Base-by-base conservation (phyloP, 2,797 vertebrate species). In the Okamejei kenojei region DNA sequence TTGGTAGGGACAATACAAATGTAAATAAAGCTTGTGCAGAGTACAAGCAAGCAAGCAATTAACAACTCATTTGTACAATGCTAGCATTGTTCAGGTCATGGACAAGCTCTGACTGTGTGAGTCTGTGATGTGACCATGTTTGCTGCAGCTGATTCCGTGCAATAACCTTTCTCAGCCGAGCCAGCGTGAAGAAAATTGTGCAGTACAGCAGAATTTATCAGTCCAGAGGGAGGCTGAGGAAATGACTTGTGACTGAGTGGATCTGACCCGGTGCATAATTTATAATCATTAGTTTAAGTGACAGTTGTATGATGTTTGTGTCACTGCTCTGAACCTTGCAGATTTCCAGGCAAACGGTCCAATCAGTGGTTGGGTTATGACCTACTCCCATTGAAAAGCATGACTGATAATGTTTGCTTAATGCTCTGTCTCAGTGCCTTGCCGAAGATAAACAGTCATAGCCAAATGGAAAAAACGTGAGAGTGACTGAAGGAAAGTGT, bases 221-320 rank as follows among this genome's bases (percentile, higher is more conserved):
- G 94, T 95, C 95, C 95, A 94, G 93, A 95, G 95, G 94, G 95
- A 96, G 96, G 95, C 93, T 92, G 93, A 95, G 94, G 95, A 96
- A 96, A 97, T 96, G 94, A 96, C 96, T 97, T 96, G 95, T 96
- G 96, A 96, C 95, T 96, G 95, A 96, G 95, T 95, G 95, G 95
- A 96, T 96, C 93, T 96, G 96, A 96, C 95, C 96, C 95, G 95
- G 95, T 96, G 95, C 95, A 97, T 97, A 96, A 97, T 96, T 97
- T 95, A 96, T 96, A 96, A 95, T 96, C 96, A 96, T 97, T 97
- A 96, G 95, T 95, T 94, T 96, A 96, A 96, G 94, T 96, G 96
- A 97, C 96, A 96, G 94, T 96, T 96, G 94, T 95, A 94, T 94
- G 94, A 93, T 94, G 95, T 94, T 94, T 95, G 95, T 94, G 95